Evolutionary conservation across 2,797 vertebrate genomes (phyloP), one percentile per base, ranked within the genome.

Genomic region (Halcyon smyrnensis): DNA sequence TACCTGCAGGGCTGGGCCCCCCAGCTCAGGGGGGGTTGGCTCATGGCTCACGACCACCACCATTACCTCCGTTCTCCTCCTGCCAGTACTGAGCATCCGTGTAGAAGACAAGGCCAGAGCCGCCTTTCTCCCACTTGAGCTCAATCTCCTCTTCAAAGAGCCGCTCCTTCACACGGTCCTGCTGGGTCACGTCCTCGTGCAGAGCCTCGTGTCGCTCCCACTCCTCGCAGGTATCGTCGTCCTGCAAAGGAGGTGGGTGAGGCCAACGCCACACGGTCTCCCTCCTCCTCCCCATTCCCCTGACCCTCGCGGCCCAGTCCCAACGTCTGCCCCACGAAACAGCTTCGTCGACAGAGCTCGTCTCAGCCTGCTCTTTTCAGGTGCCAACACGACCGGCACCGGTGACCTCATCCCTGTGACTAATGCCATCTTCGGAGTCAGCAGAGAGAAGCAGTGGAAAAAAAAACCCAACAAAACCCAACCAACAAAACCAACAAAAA

Each of bases 41-140:
- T 27, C 67, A 70, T 7, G 53, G 59, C 59, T 65, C 71, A 54
- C 41, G 10, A 21, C 34, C n/a, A 46, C 19, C 67, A 28, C 1
- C 0, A 2, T 97, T 94, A 99, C 99, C 99, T 98, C 99, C 99
- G 25, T 99, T 98, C 86, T 99, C 97, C 91, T 99, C 98, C 90
- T 99, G 98, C 99, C 99, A 99, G 96, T 98, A 99, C 93, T 99
- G 99, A 28, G 99, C 99, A 0, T 99, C 99, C 0, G 99, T 99
- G 97, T 99, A 99, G 97, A 99, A 99, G 28, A 99, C 99, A 23
- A 99, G 98, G 76, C 99, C 99, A 0, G 99, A 99, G 62, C 99
- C 99, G 0, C 99, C 99, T 41, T 99, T 99, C 97, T 99, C 99
- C 99, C 99, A 99, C 97, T 99, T 99, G 51, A 99, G 96, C 97